Evolutionary conservation across 2,113 vertebrate species (phyloP), one percentile per base, ranked within the genome.

Genomic region (Psittacula cyanocephala): DNA sequence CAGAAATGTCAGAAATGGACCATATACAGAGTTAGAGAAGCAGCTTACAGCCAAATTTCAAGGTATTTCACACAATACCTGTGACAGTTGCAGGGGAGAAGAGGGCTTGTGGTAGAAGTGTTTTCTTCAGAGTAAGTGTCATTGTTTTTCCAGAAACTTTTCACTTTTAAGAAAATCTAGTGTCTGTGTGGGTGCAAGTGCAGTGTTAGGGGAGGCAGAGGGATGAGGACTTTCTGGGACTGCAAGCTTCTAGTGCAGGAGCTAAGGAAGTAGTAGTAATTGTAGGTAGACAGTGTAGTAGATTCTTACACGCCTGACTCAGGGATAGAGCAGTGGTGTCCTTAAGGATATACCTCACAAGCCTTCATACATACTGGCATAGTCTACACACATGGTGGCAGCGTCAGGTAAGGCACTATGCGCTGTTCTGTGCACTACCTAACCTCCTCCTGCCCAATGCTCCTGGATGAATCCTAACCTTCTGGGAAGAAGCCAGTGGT

Each of bases 11-110:
- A 96, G 74, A 86, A 93, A 95, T 12, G 97, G 97, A 37, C 95
- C 95, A 28, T 98, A 96, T 43, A 97, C 97, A 69, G 70, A 97
- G 9, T 97, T 91, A 22, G 98, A 99, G 84, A 91, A 96, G 76
- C 25, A 94, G 17, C 93, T 99, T 39, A 97, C 95, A 3, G 63
- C 41, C 8, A 96, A 79, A 62, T 99, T 98, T 91, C 96, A 98
- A 96, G 97, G 98, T 99, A 95, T 47, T 94, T 91, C 59, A 68
- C 49, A 46, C 28, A 49, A 19, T 31, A 35, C 3, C 7, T 77
- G 33, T 62, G 22, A 53, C 13, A 76, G 9, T 23, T 43, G n/a
- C 39, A 71, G 23, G 23, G 25, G 8, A 35, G 25, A 81, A 43
- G 18, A 68, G 6, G 55, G 15, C 1, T 81, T 75, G 17, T 49